Base-by-base conservation (phyloP, 2,113 vertebrate species). In the Leuciscus idus region DNA sequence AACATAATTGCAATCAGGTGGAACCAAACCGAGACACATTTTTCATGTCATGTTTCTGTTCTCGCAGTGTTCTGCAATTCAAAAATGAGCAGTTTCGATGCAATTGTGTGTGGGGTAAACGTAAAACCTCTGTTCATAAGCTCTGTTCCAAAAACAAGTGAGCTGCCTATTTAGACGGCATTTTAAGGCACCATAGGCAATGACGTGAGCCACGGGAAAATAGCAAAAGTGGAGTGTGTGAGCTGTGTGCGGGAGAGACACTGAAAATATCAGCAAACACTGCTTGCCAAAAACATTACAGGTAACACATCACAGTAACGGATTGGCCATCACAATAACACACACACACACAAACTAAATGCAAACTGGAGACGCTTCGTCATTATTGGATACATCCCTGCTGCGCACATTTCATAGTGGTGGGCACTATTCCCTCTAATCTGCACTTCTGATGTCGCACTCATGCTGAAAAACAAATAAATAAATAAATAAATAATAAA, bases 11-110 rank as follows among this genome's bases (percentile, higher is more conserved):
- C 43, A 76, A 66, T 85, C 19, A 12, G 46, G 57, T 50, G 43
- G 21, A 61, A 48, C 68, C 72, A 82, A 11, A 30, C 84, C 66
- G 50, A 77, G 84, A 83, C 74, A 87, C 83, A 81, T 84, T 80
- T 81, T 84, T 33, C 79, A 50, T 83, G 64, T 64, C 23, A 76
- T 79, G 79, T 80, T 11, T 74, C n/a, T 73, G 39, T 84, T 74
- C 13, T 28, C 62, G 6, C 48, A 23, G 28, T 68, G 23, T 87
- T 76, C 70, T 11, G 26, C 17, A 19, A 62, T 17, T 68, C 23
- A 61, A 3, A 81, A 75, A 46, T 26, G 48, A 81, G 50, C 21
- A 33, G 26, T 82, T 81, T 68, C 0, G 30, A 48, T 36, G 68
- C 26, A 30, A 15, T 55, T 78, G 6, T 8, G n/a, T 59, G 83